Evolutionary conservation across 2,113 vertebrate genomes (phyloP).

Genomic region (Puntigrus tetrazona): DNA sequence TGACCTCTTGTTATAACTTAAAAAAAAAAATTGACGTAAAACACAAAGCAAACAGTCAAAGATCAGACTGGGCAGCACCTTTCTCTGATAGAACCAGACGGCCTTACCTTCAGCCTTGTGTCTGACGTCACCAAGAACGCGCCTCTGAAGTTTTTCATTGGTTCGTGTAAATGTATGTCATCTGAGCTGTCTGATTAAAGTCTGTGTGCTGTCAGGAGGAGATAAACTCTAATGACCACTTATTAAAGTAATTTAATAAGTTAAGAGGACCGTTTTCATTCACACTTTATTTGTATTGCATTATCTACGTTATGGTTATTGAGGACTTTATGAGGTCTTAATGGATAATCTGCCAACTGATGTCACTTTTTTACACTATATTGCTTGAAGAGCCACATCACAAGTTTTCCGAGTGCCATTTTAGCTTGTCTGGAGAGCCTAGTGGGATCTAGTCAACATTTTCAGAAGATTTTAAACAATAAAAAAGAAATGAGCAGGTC

Average conservation of each 20-base stretch:
- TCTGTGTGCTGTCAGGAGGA: not conserved
- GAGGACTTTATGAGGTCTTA: not conserved
- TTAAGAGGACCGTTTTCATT: not conserved
- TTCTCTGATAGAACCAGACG: not conserved
- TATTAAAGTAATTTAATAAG: constrained; percentile 11
- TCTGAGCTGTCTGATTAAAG: not conserved
- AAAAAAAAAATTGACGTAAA: not conserved
- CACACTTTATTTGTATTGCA: not conserved
- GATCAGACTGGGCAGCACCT: not conserved
- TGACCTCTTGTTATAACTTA: not conserved
- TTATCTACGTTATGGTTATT: not conserved
- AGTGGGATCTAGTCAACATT: not conserved
- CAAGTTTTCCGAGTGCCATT: not conserved
- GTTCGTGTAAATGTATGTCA: constrained; percentile 1
- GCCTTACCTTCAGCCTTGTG: not conserved
- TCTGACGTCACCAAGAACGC: not conserved
- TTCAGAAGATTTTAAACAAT: not conserved
- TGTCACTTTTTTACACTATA: not conserved
- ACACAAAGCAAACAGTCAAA: not conserved
- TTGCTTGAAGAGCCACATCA: not conserved
- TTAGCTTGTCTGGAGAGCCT: not conserved
- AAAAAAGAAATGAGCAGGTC: not conserved
- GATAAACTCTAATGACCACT: constrained; percentile 31
- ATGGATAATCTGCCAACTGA: constrained; percentile 3
- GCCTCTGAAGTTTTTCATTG: not conserved